Conservation (phyloP, 2,113 vertebrate genomes). For the Aviceda subcristata region DNA sequence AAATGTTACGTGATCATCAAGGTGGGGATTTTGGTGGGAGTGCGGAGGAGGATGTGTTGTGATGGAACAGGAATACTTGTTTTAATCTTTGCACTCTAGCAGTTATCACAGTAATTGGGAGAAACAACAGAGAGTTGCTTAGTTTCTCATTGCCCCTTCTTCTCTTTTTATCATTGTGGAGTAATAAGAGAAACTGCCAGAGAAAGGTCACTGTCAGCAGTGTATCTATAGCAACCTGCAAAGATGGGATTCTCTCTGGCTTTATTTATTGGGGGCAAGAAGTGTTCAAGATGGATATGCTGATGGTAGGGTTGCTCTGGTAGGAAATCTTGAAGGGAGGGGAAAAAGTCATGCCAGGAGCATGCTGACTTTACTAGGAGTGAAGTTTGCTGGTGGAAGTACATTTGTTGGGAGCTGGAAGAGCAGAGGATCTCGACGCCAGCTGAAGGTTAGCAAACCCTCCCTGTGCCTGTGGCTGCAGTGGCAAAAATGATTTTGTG, state of each 20-base stretch:
- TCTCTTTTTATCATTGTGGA: neutral
- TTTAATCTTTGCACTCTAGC: neutral
- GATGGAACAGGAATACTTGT: neutral
- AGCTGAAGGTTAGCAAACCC: neutral
- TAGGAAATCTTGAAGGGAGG: neutral
- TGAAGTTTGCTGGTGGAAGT: neutral
- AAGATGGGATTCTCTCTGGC: neutral
- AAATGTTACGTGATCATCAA: neutral
- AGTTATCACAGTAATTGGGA: neutral
- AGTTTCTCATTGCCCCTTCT: neutral
- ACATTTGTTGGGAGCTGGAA: neutral
- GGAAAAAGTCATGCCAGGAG: neutral
- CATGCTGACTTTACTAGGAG: neutral
- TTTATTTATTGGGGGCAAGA: neutral
- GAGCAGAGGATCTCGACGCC: neutral
- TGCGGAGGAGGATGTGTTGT: no score
- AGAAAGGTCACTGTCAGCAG: neutral
- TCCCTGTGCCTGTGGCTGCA: neutral
- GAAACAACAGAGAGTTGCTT: neutral
- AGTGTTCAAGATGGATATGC: neutral
- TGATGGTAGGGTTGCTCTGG: neutral
- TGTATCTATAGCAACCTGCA: neutral
- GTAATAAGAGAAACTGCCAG: neutral
- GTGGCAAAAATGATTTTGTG: neutral
- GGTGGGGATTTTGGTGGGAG: no score